phyloP scores from a whole-genome alignment of 1,140 invertebrate genomes.

The Pseudomyrmex sp. region DNA sequence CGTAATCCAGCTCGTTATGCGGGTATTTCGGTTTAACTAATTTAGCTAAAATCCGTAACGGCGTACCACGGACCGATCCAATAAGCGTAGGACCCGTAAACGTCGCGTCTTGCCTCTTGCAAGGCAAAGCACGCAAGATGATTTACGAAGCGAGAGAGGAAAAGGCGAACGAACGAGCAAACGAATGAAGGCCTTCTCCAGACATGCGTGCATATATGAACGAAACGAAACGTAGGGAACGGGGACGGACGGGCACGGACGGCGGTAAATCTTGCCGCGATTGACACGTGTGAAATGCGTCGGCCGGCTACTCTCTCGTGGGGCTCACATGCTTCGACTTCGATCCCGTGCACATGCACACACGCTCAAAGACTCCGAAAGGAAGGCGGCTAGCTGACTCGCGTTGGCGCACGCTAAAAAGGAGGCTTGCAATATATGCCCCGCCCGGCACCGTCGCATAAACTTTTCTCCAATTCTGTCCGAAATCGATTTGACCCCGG shows the following conservation, averaged over 20 bases:
- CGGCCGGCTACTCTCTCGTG: constrained; percentile 61
- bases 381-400: constrained; percentile 16
- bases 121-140: constrained; percentile 62
- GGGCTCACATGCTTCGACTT: constrained; percentile 52
- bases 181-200: not conserved
- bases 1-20: constrained; percentile 57
- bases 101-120: constrained; percentile 49
- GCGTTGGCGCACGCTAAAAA: constrained; percentile 24
- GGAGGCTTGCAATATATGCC: constrained; percentile 56
- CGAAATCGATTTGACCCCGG: constrained; percentile 80
- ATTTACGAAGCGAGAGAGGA: constrained; percentile 71
- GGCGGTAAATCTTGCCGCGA: constrained; percentile 76
- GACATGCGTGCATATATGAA: not conserved
- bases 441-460: constrained; percentile 61
- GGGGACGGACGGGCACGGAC: constrained; percentile 27
- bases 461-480: constrained; percentile 79
- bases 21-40: constrained; percentile 59
- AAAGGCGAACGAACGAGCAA: constrained; percentile 20
- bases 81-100: constrained; percentile 70
- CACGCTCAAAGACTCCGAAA: constrained; percentile 20
- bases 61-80: constrained; percentile 43
- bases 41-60: constrained; percentile 62
- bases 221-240: constrained; percentile 37
- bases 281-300: constrained; percentile 80
- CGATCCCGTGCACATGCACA: constrained; percentile 18